Evolutionary conservation across 1,140 invertebrate species (phyloP).

Genomic region (Polypedilum vanderplanki): DNA sequence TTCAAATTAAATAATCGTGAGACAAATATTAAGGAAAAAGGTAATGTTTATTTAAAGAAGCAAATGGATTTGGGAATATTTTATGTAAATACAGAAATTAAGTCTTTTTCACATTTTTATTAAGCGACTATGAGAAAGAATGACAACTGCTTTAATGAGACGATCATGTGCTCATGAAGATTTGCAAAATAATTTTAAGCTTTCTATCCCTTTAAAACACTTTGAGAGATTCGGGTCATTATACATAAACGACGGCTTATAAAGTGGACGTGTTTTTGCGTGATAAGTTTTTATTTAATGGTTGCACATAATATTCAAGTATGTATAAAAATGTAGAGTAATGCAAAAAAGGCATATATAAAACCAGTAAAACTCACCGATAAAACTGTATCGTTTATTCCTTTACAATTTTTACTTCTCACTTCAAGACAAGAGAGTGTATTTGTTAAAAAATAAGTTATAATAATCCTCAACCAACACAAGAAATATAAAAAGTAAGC

Average conservation of each 20-base stretch:
- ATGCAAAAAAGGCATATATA: not conserved
- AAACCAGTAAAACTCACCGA: not conserved
- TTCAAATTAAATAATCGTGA: not conserved
- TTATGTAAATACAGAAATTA: too few species aligned
- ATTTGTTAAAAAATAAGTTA: too few species aligned
- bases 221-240: not conserved
- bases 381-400: not conserved
- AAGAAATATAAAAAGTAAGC: not conserved
- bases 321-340: not conserved
- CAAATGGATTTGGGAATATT: too few species aligned
- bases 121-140: too few species aligned
- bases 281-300: not conserved
- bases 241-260: not conserved
- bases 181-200: too few species aligned
- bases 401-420: not conserved
- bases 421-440: too few species aligned
- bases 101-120: too few species aligned
- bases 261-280: not conserved
- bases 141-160: too few species aligned
- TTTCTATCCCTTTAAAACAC: too few species aligned
- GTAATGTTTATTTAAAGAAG: too few species aligned
- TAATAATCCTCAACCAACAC: not conserved
- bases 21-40: not conserved
- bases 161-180: too few species aligned
- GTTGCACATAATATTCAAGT: not conserved